A percentile compares a stretch with the other conserved stretches of the same genome.
Conservation (phyloP, 2,797 vertebrate genomes). For the Megaceryle alcyon region DNA sequence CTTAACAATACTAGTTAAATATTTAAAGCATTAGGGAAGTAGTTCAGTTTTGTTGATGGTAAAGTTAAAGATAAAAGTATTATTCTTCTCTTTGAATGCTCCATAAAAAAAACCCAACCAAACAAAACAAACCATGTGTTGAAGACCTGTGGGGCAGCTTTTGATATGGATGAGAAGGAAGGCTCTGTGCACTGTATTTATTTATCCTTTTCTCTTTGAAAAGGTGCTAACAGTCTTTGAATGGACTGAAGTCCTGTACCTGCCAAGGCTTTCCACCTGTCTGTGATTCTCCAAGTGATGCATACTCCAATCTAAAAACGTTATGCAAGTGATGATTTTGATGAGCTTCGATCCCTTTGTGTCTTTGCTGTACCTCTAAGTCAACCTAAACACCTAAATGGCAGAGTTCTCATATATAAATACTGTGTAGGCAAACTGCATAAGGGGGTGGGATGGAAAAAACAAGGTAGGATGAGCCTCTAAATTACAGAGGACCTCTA, state of each 20-base stretch:
- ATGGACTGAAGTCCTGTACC: neutral
- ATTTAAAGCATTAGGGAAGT: constrained; percentile 10
- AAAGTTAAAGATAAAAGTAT: neutral
- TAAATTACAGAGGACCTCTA: neutral
- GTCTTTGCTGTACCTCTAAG: neutral
- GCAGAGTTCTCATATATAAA: neutral
- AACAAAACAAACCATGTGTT: neutral
- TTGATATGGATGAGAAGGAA: neutral
- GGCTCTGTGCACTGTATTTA: neutral
- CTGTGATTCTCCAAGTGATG: neutral
- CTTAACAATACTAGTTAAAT: neutral
- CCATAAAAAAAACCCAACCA: neutral
- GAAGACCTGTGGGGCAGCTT: neutral
- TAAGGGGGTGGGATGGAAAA: neutral
- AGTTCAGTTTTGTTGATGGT: neutral
- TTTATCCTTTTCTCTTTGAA: neutral
- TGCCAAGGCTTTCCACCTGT: neutral
- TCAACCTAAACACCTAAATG: neutral
- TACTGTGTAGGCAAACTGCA: accelerated
- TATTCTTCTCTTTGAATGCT: neutral
- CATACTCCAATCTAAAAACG: neutral
- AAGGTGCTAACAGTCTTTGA: neutral
- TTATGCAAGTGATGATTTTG: neutral
- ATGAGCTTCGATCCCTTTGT: neutral
- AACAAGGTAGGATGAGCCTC: accelerated